Conservation (phyloP, 2,888 invertebrate genomes). For the Hyposoter didymator region DNA sequence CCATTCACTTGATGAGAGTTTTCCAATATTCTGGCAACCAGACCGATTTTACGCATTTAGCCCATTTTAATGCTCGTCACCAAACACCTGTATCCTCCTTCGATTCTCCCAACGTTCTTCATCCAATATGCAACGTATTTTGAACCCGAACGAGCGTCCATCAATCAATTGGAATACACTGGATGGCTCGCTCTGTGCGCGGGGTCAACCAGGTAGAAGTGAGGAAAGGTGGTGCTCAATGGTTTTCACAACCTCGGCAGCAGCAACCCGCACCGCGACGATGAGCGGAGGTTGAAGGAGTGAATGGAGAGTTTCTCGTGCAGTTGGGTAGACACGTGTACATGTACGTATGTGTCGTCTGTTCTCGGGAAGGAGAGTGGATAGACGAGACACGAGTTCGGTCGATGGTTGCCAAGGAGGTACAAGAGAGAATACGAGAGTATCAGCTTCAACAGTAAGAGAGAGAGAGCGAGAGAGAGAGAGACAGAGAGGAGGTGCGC, state of each 20-base stretch:
- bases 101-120: neutral
- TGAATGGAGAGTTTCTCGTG: slow-evolving; percentile 33
- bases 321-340: slow-evolving; percentile 14
- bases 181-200: too few relatives aligned
- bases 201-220: slow-evolving; percentile 2
- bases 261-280: slow-evolving; percentile 4
- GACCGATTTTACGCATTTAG: neutral
- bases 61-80: neutral
- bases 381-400: slow-evolving; percentile 34
- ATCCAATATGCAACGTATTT: neutral
- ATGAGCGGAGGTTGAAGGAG: slow-evolving; percentile 35
- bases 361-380: slow-evolving; percentile 36
- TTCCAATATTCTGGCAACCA: neutral
- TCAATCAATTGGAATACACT: neutral
- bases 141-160: neutral
- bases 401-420: slow-evolving; percentile 22
- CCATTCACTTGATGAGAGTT: neutral
- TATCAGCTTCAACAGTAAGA: neutral
- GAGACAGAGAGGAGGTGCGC: neutral
- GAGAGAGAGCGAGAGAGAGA: slow-evolving; percentile 1
- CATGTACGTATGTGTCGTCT: neutral
- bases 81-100: neutral
- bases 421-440: slow-evolving; percentile 1
- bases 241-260: slow-evolving; percentile 15
- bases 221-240: slow-evolving; percentile 23